Conservation (phyloP, 2,797 vertebrate species). For the Rhincodon typus region DNA sequence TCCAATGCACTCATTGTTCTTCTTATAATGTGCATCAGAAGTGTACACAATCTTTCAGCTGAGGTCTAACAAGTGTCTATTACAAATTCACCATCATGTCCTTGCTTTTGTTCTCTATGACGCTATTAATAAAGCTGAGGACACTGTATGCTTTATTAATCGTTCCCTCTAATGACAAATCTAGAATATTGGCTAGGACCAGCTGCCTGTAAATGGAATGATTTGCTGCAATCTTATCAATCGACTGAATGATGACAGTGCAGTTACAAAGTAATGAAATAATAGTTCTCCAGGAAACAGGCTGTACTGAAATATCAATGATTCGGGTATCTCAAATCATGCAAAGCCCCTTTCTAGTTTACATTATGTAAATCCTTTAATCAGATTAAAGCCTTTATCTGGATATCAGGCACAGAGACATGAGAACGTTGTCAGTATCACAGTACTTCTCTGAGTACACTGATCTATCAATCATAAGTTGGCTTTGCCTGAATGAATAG, state of each 20-base stretch:
- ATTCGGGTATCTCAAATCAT: neutral
- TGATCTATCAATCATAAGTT: neutral
- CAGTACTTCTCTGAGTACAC: neutral
- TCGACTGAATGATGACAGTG: neutral
- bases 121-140: no score
- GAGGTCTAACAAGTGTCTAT: no score
- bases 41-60: no score
- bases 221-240: neutral
- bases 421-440: neutral
- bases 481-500: neutral
- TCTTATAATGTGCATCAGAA: no score
- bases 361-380: conserved; percentile 14
- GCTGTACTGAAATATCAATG: neutral
- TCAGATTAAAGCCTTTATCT: neutral
- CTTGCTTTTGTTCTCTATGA: no score
- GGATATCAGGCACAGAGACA: neutral
- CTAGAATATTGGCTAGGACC: neutral
- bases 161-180: neutral
- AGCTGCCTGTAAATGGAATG: neutral
- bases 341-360: neutral
- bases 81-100: no score
- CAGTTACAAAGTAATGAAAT: neutral
- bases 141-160: no score
- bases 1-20: no score
- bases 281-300: neutral